Percentiles rank a stretch among this genome's conserved stretches.
Conservation (phyloP, 2,888 invertebrate genomes). For the Coenonympha arcania region DNA sequence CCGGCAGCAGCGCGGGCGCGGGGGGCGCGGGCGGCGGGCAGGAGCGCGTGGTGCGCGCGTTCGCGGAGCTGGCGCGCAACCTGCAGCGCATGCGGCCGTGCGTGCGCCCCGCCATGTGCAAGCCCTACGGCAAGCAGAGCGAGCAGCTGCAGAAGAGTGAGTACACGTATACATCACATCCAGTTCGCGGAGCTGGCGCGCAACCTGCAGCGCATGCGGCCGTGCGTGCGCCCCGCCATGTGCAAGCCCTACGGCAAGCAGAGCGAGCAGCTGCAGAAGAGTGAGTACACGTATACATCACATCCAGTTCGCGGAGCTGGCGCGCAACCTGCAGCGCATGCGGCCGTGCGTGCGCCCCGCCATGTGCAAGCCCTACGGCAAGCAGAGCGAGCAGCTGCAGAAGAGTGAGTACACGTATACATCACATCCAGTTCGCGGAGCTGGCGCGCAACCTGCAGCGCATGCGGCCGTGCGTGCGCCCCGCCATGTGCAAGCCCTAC, state of each 20-base stretch:
- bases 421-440: too few species aligned
- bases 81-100: slow-evolving; percentile 92
- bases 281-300: too few species aligned
- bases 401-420: slow-evolving; percentile 86
- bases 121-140: slow-evolving; percentile 91
- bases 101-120: slow-evolving; percentile 91
- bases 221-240: slow-evolving; percentile 90
- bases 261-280: slow-evolving; percentile 88
- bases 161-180: slow-evolving; percentile 22
- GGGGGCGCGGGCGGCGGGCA: slow-evolving; percentile 79
- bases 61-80: slow-evolving; percentile 89
- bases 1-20: slow-evolving; percentile 72
- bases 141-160: slow-evolving; percentile 88
- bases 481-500: slow-evolving; percentile 92
- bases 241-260: slow-evolving; percentile 93
- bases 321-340: too few species aligned
- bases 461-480: slow-evolving; percentile 90
- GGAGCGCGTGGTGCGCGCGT: slow-evolving; percentile 88
- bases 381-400: slow-evolving; percentile 88
- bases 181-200: slow-evolving; percentile 88
- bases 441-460: slow-evolving; percentile 90
- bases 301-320: too few species aligned
- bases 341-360: too few species aligned
- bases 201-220: slow-evolving; percentile 91
- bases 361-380: slow-evolving; percentile 91